phyloP scores from a whole-genome alignment of 2,797 vertebrate species.

The Pipistrellus kuhlii region DNA sequence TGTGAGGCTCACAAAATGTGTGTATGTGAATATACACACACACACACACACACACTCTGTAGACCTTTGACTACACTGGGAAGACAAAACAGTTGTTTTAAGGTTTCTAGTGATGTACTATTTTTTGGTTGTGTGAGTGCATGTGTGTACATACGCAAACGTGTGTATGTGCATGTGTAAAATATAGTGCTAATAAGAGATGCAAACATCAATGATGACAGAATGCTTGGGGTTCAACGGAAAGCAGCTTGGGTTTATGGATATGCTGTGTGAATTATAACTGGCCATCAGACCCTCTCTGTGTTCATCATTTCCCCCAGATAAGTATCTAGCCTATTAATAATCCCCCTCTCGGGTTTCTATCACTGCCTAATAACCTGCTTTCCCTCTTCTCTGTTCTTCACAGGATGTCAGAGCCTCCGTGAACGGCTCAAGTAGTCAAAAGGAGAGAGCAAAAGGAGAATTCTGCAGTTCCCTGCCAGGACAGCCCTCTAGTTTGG shows the following conservation, averaged over 20 bases:
- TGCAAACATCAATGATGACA: neutral
- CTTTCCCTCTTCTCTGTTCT: neutral
- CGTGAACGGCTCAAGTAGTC: neutral
- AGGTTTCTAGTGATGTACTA: neutral
- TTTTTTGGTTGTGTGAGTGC: neutral
- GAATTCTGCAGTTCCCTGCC: neutral
- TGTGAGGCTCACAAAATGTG: neutral
- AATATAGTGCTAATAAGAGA: neutral
- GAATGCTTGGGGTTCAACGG: neutral
- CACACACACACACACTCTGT: neutral
- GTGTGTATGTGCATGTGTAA: neutral
- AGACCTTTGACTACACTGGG: neutral
- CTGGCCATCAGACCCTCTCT: neutral
- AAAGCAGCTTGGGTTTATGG: neutral
- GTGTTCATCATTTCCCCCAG: neutral
- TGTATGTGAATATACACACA: too few relatives aligned
- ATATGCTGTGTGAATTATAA: neutral
- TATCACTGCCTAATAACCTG: neutral
- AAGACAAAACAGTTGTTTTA: conserved; percentile 7
- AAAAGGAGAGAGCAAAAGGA: neutral
- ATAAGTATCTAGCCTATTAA: conserved; percentile 44
- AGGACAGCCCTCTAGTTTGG: neutral
- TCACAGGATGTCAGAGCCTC: neutral
- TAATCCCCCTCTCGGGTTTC: neutral
- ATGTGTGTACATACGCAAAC: neutral